These are phyloP conservation scores for Misgurnus mizolepis DNA, from an alignment of 2,113 vertebrate species.

Conservation along the genomic window DNA sequence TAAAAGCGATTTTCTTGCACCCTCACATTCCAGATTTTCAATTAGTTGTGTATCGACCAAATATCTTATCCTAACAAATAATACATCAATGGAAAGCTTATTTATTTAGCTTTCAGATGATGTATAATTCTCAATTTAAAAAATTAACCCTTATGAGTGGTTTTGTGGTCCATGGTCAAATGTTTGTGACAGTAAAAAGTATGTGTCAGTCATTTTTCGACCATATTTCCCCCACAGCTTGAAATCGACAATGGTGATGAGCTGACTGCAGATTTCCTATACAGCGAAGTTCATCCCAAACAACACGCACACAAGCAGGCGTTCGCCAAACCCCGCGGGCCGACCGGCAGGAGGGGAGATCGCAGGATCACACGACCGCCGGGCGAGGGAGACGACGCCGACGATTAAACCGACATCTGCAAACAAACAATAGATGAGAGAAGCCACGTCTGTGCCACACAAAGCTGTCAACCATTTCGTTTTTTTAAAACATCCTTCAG, in stretches of 20 bases:
- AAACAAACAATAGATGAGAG: constrained; percentile 48
- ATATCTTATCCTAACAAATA: too few relatives aligned
- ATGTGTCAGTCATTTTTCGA: background rate
- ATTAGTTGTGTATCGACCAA: too few relatives aligned
- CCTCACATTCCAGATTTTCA: too few relatives aligned
- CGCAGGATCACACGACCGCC: constrained; percentile 87
- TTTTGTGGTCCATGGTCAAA: background rate
- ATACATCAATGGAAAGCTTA: too few relatives aligned
- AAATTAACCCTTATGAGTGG: too few relatives aligned
- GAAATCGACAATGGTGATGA: constrained; percentile 97
- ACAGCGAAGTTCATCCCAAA: constrained; percentile 96
- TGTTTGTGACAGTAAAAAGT: background rate
- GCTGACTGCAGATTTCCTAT: constrained; percentile 90
- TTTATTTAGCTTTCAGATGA: too few relatives aligned
- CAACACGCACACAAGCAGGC: constrained; percentile 94
- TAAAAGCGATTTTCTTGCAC: too few relatives aligned
- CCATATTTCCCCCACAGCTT: constrained; percentile 71
- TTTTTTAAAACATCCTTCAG: background rate
- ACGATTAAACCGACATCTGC: constrained; percentile 67
- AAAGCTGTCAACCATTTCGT: constrained; percentile 56
- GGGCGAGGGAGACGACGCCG: constrained; percentile 78
- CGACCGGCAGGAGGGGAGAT: constrained; percentile 87
- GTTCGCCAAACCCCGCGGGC: constrained; percentile 95
- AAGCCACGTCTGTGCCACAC: constrained; percentile 55
- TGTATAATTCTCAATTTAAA: too few relatives aligned